A percentile compares a stretch with the other conserved stretches of the same genome.
phyloP scores from a whole-genome alignment of 2,113 vertebrate species.

The Talpa occidentalis region DNA sequence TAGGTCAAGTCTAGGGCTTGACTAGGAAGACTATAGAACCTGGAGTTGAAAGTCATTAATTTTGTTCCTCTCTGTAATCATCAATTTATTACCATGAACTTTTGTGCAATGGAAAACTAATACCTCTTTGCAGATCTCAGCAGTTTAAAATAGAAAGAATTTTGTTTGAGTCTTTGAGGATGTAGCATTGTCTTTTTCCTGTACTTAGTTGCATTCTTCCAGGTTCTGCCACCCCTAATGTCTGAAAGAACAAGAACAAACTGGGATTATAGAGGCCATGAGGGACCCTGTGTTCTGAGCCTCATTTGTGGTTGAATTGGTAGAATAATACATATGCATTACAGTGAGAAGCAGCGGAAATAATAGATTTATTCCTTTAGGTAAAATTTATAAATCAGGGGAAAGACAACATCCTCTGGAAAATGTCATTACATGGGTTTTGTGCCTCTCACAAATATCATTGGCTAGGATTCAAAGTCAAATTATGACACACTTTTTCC shows the following conservation, averaged over 20 bases:
- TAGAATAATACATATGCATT: not conserved
- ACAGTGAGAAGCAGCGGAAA: not conserved
- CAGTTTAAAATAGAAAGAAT: slow-evolving; percentile 4
- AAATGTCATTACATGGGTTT: not conserved
- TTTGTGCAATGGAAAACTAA: slow-evolving; percentile 39
- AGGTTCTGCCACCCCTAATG: not conserved
- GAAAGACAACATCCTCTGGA: not conserved
- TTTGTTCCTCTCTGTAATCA: slow-evolving; percentile 12
- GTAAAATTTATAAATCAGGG: not conserved
- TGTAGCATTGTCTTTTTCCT: not conserved
- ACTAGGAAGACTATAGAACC: not conserved
- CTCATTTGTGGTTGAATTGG: not conserved
- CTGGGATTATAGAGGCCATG: not conserved
- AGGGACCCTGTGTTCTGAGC: not conserved
- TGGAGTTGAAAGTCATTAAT: slow-evolving; percentile 14
- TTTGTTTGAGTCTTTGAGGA: not conserved
- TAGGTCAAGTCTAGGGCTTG: not conserved
- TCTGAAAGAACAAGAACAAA: not conserved
- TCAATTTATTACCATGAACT: slow-evolving; percentile 38
- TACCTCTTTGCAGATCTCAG: slow-evolving; percentile 10
- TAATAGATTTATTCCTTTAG: not conserved
- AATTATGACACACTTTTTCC: not conserved
- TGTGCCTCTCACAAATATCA: not conserved
- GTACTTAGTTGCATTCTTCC: not conserved
- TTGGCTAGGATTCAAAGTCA: slow-evolving; percentile 7